Evolutionary conservation across 2,888 invertebrate genomes (phyloP), one percentile per base, ranked within the genome.

Genomic region (Epistrophella euchroma): DNA sequence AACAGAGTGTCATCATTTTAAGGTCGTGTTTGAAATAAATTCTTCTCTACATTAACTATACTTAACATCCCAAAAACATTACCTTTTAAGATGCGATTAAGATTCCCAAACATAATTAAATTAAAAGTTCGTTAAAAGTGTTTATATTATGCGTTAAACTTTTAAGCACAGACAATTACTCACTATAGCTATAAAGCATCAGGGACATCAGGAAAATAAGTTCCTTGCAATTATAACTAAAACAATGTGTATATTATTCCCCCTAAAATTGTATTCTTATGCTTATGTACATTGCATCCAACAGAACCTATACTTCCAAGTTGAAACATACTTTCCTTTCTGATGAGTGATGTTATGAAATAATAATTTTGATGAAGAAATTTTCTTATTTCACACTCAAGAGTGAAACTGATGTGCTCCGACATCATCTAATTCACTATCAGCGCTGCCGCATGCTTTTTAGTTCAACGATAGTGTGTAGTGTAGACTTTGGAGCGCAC

Each of bases 321-420:
- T 32, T 19, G 17, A 9, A 22, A 28, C 25, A 25, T 7, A n/a
- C 25, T 28, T 9, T 52, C 28, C 15, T 52, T 52, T 52, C 15
- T 28, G 17, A 6, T 17, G 56, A 6, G 55, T 15, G 13, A 0
- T 1, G 0, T n/a, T 0, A 28, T 43, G 3, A 25, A 28, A 22
- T 17, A 35, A 58, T 50, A 50, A n/a, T 45, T 73, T 64, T 79
- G 79, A 84, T 84, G 79, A 84, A 84, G 84, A 84, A 74, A 79
- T 84, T 84, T 84, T 84, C 77, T 68, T 60, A 84, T 71, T 84
- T 84, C 71, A 47, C 71, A 79, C 74, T 71, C 50, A 52, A 28
- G 52, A 47, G 37, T 32, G 32, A 50, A 28, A 40, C 52, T 40
- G 71, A 64, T 52, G 37, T 28, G 73, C 28, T n/a, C 60, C 50